Evolutionary conservation across 2,797 vertebrate genomes (phyloP).

Genomic region (Silurus lanzhouensis): DNA sequence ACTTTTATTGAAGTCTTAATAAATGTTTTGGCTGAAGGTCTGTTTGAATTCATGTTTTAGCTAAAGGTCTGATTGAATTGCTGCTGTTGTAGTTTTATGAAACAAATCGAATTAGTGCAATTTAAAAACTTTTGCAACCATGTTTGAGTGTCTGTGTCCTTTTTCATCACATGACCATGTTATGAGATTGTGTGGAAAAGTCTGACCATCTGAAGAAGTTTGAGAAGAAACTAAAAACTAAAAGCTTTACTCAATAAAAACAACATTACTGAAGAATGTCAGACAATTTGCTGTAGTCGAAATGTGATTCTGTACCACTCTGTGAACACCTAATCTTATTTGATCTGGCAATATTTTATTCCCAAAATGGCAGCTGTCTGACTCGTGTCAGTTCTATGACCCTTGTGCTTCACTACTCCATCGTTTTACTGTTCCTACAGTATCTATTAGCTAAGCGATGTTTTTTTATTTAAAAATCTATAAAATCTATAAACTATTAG

Average conservation of each 20-base stretch:
- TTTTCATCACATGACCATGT: neutral
- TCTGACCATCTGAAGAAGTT: neutral
- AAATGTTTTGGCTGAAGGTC: neutral
- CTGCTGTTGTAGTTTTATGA: neutral
- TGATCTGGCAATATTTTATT: neutral
- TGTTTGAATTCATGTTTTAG: neutral
- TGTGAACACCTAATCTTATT: neutral
- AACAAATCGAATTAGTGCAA: neutral
- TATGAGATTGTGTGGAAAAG: neutral
- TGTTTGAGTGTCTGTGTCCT: neutral
- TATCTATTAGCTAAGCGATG: neutral
- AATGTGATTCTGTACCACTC: slow-evolving; percentile 12
- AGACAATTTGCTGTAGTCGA: slow-evolving; percentile 6
- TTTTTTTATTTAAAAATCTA: neutral
- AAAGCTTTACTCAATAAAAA: neutral
- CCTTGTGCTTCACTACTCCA: neutral
- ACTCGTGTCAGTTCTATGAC: neutral
- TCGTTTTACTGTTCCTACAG: neutral
- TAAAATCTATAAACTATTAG: neutral
- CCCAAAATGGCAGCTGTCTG: slow-evolving; percentile 3
- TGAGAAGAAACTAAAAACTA: neutral
- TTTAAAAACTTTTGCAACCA: neutral
- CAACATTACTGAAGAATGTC: neutral
- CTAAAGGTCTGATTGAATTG: neutral
- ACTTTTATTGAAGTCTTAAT: neutral